Base-by-base conservation (phyloP, 2,888 invertebrate species). In the Dolomedes plantarius region DNA sequence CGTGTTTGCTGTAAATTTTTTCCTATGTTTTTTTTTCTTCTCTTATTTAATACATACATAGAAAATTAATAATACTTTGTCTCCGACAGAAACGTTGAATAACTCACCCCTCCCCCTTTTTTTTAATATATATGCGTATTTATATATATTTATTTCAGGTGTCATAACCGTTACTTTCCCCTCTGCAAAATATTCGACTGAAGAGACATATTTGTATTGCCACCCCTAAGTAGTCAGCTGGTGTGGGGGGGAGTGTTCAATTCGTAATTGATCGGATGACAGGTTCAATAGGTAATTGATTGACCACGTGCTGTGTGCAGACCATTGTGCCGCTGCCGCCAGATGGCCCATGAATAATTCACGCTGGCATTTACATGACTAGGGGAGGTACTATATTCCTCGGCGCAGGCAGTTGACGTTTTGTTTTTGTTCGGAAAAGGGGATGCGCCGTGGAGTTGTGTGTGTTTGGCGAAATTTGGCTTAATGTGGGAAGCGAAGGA, bases 281-380 rank as follows among this genome's bases (percentile, higher is more conserved):
- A 86, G 80, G 86, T 86, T 80, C 86, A 80, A 86, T 86, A 80
- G 71, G 86, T 86, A 86, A 86, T 86, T 86, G 86, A 86, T 86
- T 79, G 85, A 79, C 85, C 78, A 85, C 83, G 83, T 83, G 77
- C 72, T 78, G 67, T 68, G 65, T 76, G 27, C 65, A 32, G 41
- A 27, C 31, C 32, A 69, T 85, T 74, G 74, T 74, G 78, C 36
- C 27, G 29, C 50, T 16, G 62, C 50, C 71, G 72, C 77, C 85
- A 85, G 85, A 85, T 85, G 85, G 85, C 13, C 78, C 29, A 85
- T 85, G 85, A 85, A 85, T 85, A 74, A 85, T 85, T 85, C 85
- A 85, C 27, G 73, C 67, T 50, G 50, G 78, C 78, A 85, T 85
- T 85, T 85, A 78, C 85, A 85, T 85, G 74, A 73, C 29, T 56